These are phyloP conservation scores for Theonella swinhoei DNA, from an alignment of 37 sponge, comb jelly and placozoan genomes.

Conservation along the genomic window DNA sequence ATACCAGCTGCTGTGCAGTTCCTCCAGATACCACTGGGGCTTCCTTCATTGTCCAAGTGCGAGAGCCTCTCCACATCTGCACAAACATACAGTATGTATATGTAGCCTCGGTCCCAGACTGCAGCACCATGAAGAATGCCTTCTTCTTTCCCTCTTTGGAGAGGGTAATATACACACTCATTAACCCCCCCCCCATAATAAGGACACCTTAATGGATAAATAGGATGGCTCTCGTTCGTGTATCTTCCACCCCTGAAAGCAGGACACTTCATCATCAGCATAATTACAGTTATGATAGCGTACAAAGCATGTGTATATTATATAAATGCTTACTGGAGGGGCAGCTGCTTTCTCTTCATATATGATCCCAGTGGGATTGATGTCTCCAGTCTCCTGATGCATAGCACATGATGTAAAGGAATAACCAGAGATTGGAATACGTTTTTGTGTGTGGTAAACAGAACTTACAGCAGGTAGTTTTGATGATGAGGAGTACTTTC, in stretches of 20 bases:
- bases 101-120: background rate
- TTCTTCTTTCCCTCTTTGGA: too few species aligned
- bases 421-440: background rate
- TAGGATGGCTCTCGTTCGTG: too few species aligned
- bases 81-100: background rate
- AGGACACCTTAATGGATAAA: too few species aligned
- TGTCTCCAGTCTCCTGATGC: conserved; percentile 3
- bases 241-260: too few species aligned
- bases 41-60: conserved; percentile 52
- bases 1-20: conserved; percentile 62
- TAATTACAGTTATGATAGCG: too few species aligned
- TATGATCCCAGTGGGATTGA: background rate
- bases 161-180: too few species aligned
- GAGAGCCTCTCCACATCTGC: background rate
- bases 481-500: background rate
- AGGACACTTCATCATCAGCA: too few species aligned
- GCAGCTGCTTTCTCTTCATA: conserved; percentile 7
- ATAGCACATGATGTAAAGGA: background rate
- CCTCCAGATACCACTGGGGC: conserved; percentile 74
- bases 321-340: background rate
- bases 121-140: too few species aligned
- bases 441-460: background rate
- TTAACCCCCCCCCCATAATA: too few species aligned
- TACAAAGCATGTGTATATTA: too few species aligned
- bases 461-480: conserved; percentile 10